Base-by-base conservation (phyloP, 2,113 vertebrate species). In the Ageneiosus marmoratus region DNA sequence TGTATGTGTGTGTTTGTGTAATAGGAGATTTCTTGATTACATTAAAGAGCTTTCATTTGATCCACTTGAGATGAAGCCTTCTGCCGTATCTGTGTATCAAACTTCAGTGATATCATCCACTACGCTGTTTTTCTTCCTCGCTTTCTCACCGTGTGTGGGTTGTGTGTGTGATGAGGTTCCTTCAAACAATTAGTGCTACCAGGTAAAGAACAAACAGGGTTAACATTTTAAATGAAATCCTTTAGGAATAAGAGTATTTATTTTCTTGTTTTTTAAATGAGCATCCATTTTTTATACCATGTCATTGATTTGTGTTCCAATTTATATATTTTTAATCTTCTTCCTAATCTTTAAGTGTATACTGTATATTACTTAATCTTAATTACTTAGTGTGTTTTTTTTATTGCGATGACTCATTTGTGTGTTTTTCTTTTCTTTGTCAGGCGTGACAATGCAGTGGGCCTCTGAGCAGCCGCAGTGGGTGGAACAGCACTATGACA, bases 371-470 rank as follows among this genome's bases (percentile, higher is more conserved):
- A 41, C 20, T 69, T 69, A 10, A 12, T 41, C 34, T 22, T 69
- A 41, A 44, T 20, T 16, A n/a, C 10, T 41, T 18, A 20, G 22
- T 13, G 7, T 10, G 9, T 10, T 44, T 13, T 22, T n/a, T 70
- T 44, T 5, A 6, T 34, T 10, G 2, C 55, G n/a, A 27, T 11
- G 44, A 16, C 69, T 73, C 24, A 27, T 51, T 32, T 76, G n/a
- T 29, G 4, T 27, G 15, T 20, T 24, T 65, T 69, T 77, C 32
- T 34, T 12, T 65, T 37, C 48, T 34, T 48, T 55, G 29, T 65
- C 69, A 99, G 98, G 98, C 94, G 95, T 99, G 94, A 99, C 98
- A 94, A 99, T 99, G 98, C 98, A 99, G 98, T 99, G 98, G 98
- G 98, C 97, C 95, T 96, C 97, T 0, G 98, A 99, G 95, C 98